A percentile compares a stretch with the other conserved stretches of the same genome.
Evolutionary conservation across 30 jellyfish, hydroid and myxozoan genomes (phyloP).

Genomic region (Rhopilema esculentum): DNA sequence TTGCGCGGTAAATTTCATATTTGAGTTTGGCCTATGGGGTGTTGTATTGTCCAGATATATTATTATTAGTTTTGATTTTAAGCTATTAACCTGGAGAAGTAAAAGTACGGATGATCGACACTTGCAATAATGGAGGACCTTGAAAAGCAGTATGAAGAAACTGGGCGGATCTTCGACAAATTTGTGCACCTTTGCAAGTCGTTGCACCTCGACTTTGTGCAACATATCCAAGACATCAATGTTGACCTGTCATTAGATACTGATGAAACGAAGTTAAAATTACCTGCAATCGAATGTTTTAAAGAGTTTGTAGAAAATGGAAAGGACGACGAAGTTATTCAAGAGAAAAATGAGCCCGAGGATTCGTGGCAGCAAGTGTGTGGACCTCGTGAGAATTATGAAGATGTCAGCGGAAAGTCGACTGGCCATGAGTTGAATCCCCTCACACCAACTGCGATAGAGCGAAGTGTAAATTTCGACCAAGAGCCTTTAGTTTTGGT

Average conservation of each 20-base stretch:
- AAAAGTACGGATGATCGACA: neutral
- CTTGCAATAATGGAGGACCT: conserved; percentile 1
- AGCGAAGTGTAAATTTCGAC: neutral
- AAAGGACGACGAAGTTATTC: neutral
- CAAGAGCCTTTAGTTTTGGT: neutral
- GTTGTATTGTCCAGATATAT: no score
- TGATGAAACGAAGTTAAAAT: neutral
- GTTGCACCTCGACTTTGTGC: conserved; percentile 17
- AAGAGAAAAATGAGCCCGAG: neutral
- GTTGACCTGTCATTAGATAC: neutral
- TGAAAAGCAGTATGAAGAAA: conserved; percentile 8
- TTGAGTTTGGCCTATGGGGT: neutral
- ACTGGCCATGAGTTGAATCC: neutral
- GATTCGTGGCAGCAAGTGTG: neutral
- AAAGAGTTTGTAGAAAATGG: conserved; percentile 2
- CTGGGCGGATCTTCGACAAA: neutral
- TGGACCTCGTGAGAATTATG: neutral
- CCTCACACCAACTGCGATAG: neutral
- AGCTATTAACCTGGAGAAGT: neutral
- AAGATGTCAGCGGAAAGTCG: neutral
- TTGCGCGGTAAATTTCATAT: conserved; percentile 23
- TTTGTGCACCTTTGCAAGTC: conserved; percentile 8
- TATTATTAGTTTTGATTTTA: neutral
- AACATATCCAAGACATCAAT: conserved; percentile 7
- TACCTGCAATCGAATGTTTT: neutral